Base-by-base conservation (phyloP, 2,888 invertebrate species). In the Melangyna quadrimaculata region DNA sequence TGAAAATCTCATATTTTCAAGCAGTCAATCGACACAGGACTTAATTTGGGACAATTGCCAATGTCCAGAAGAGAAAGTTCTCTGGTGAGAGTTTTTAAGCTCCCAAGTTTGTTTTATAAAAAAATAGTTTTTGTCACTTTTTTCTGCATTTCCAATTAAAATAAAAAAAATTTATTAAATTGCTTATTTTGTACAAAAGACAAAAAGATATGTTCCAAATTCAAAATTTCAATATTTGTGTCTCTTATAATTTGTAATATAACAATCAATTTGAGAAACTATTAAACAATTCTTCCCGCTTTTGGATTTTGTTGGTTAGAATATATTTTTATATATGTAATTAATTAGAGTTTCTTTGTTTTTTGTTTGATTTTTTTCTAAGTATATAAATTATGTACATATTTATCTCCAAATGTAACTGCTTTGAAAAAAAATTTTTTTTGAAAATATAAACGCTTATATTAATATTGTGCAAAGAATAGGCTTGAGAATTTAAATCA, bases 11-110 rank as follows among this genome's bases (percentile, higher is more conserved):
- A 87, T 86, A 86, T 86, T 86, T 88, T 82, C 87, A 88, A 86
- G 88, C 89, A 90, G 91, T 90, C 91, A 87, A 89, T 91, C 89
- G 91, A 91, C 86, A 90, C 90, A 61, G 91, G 90, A 88, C 89
- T 91, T 77, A 90, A 91, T 89, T 89, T 91, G 88, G 90, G 89
- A 84, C 90, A 90, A 87, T 88, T 91, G 88, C 90, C 90, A 88
- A 88, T 90, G 87, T 88, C 89, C 75, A 89, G 90, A 82, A 88
- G 90, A 75, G 88, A 88, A 87, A 90, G 90, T 87, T 90, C 90
- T 83, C 88, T 90, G 91, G 91, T 91, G 90, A 89, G 89, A 88
- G 87, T 87, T 80, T 78, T 86, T 32, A 74, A 81, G 65, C 81
- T 81, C 81, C 51, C 86, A 70, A 61, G 40, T 78, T 63, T 17